phyloP scores from a whole-genome alignment of 2,888 invertebrate species.

The Cerastis rubricosa region DNA sequence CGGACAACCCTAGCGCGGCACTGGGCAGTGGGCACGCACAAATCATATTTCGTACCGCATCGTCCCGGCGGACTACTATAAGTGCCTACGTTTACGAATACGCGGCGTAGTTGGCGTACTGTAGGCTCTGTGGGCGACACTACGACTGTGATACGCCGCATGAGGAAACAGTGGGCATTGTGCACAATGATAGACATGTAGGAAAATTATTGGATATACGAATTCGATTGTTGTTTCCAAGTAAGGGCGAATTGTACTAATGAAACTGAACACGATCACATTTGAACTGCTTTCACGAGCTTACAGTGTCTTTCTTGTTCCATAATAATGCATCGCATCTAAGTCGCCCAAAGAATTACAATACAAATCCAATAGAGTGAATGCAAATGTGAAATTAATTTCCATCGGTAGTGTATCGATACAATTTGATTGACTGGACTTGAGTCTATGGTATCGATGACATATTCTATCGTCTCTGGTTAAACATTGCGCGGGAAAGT shows the following conservation, averaged over 20 bases:
- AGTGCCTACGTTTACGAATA: slow-evolving; percentile 35
- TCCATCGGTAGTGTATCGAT: background rate
- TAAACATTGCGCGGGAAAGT: background rate
- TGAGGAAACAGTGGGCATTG: background rate
- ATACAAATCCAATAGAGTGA: background rate
- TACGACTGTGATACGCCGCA: slow-evolving; percentile 7
- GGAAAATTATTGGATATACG: slow-evolving; percentile 7
- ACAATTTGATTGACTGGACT: background rate
- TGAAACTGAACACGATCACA: background rate
- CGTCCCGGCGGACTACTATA: slow-evolving; percentile 43
- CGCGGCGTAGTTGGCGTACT: slow-evolving; percentile 19
- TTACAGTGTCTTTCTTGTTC: background rate
- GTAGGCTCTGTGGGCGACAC: slow-evolving; percentile 7
- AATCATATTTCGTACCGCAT: slow-evolving; percentile 62
- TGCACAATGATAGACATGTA: slow-evolving; percentile 9
- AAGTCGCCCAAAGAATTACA: background rate
- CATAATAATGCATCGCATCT: background rate
- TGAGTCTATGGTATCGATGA: background rate
- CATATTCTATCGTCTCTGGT: background rate
- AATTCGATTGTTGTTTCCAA: background rate
- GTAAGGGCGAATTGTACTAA: background rate
- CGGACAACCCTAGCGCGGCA: slow-evolving; percentile 37
- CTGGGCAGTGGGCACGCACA: slow-evolving; percentile 56
- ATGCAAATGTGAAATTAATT: background rate
- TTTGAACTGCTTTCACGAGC: background rate